Base-by-base conservation (phyloP, 2,888 invertebrate species). In the Zaprionus obscuricornis region DNA sequence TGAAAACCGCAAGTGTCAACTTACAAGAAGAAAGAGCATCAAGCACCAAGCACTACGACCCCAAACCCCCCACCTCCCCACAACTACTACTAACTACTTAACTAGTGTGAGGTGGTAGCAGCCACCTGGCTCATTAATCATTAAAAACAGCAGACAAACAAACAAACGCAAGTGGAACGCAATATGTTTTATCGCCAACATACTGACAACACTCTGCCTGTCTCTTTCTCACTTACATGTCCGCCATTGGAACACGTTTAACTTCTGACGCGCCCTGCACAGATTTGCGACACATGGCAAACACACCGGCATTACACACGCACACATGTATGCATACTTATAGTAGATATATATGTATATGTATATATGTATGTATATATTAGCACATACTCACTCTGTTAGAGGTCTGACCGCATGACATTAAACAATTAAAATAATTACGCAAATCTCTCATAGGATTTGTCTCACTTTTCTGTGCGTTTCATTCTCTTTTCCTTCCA, bases 351-450 rank as follows among this genome's bases (percentile, higher is more conserved):
- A 6, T 43, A 14, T 42, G 14, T 22, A 37, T 51, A 50, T 39
- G 8, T 8, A 20, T n/a, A 56, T 36, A 46, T 18, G 36, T 26
- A 55, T 17, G 8, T 42, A 37, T n/a, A 13, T 24, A 45, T 33
- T 5, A 46, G n/a, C 46, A 36, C 43, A 33, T 16, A 45, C 49
- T 22, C 40, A 62, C 45, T 58, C 39, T 24, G 39, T 46, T 36
- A 39, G 34, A 52, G 56, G 66, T 68, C 79, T 74, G 66, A 77
- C 83, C 85, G 62, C 81, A 81, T 83, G 83, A 81, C 81, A 85
- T 85, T 81, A 75, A 85, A 85, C 84, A 84, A 84, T 84, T 84
- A 85, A 84, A 84, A 81, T 84, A 84, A 84, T 81, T 83, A 85
- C 81, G 64, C 72, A 71, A 75, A 77, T 72, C 74, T 77, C 83